Percentiles rank a stretch among this genome's conserved stretches.
These are phyloP conservation scores for Ptyas mucosa DNA, from an alignment of 2,113 vertebrate species.

Conservation along the genomic window DNA sequence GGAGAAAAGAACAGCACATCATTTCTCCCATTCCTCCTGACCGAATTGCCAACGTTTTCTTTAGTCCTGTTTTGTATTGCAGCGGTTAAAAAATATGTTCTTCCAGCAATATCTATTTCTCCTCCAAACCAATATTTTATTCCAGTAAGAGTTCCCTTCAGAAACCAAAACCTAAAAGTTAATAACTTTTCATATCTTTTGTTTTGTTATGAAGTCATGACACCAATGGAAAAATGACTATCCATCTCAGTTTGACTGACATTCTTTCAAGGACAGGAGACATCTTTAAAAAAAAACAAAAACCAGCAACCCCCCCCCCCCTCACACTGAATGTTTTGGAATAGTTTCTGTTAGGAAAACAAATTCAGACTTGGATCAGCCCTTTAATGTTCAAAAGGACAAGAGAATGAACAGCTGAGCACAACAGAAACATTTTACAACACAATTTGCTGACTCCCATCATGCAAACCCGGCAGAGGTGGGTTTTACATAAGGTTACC, in stretches of 20 bases:
- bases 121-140: neutral
- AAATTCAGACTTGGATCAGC: neutral
- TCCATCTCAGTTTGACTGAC: neutral
- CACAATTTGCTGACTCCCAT: neutral
- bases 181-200: neutral
- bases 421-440: conserved; percentile 42
- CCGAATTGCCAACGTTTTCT: neutral
- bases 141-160: neutral
- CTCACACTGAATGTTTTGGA: neutral
- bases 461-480: neutral
- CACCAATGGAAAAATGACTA: neutral
- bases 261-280: neutral
- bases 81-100: neutral
- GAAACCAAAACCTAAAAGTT: neutral
- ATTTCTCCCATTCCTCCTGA: neutral
- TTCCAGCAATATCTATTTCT: neutral
- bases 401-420: conserved; percentile 21
- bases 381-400: conserved; percentile 49
- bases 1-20: neutral
- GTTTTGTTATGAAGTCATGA: neutral
- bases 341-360: neutral
- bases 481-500: no score
- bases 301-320: no score
- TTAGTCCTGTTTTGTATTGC: neutral
- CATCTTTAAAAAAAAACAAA: neutral